Base-by-base conservation (phyloP, 2,888 invertebrate genomes). In the Brachynemurus nebulosus region DNA sequence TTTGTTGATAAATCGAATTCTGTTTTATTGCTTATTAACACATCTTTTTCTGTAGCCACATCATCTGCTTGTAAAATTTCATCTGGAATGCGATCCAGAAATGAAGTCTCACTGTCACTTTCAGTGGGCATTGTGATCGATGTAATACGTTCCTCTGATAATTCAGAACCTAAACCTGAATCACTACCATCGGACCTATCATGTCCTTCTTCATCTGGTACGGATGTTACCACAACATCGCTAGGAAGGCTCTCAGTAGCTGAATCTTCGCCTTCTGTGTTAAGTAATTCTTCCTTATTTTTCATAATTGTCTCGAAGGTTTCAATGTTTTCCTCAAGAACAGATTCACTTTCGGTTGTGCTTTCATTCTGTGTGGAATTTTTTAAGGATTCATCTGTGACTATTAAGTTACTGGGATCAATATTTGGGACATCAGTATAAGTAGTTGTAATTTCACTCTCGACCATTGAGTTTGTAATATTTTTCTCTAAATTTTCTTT, bases 141-240 rank as follows among this genome's bases (percentile, higher is more conserved):
- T 21, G 54, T 54, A 6, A 51, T 51, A 21, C 57, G 50, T 54
- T 79, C 80, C 49, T 80, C 80, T 44, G 70, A 68, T 44, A 78
- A 71, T 64, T 88, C 88, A 25, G 80, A 79, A 12, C 86, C 86
- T 21, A 88, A 62, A 0, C 88, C 88, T 0, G 86, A 88, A 63
- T 88, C 88, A 42, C 86, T 86, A 7, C 86, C 84, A 58, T 86
- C 86, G 34, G 84, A 85, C 44, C 83, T 71, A 49, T 76, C 76
- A 56, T 76, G 76, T 23, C 62, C 73, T 57, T 76, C 76, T 59
- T 76, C 76, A 53, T 70, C 72, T 50, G 66, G 60, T 46, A 74
- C 72, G 48, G 61, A 65, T 41, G 60, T 48, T 12, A 51, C 27
- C 52, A 37, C 56, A 52, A 57, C 61, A 45, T 71, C 69, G 11